Conservation (phyloP, 1,140 invertebrate genomes). For the Antheraea pernyi region DNA sequence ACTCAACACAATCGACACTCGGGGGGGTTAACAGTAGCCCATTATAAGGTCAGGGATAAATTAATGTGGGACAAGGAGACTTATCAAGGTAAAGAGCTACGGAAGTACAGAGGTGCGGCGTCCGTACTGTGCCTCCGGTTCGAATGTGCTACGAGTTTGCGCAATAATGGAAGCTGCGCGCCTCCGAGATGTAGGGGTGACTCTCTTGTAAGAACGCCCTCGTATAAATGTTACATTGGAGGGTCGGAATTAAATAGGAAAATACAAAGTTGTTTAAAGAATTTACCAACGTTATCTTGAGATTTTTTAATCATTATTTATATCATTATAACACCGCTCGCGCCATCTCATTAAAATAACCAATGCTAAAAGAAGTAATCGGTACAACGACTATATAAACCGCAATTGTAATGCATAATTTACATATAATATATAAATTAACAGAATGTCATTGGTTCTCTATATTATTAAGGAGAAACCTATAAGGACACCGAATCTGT, state of each 20-base stretch:
- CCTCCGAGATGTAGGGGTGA: constrained; percentile 51
- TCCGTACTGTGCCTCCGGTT: constrained; percentile 47
- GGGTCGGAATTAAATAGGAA: constrained; percentile 42
- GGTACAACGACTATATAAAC: constrained; percentile 17
- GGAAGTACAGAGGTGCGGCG: constrained; percentile 62
- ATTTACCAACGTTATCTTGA: too few species aligned
- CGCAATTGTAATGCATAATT: not conserved
- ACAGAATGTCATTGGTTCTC: not conserved
- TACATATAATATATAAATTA: not conserved
- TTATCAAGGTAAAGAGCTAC: constrained; percentile 47
- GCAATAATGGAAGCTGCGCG: constrained; percentile 75
- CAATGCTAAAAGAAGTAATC: constrained; percentile 14
- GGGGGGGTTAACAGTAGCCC: constrained; percentile 49
- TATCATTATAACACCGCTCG: too few species aligned
- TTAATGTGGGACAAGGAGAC: constrained; percentile 36
- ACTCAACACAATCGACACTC: constrained; percentile 38
- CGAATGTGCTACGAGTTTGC: constrained; percentile 62
- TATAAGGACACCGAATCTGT: too few species aligned
- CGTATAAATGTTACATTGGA: constrained; percentile 56
- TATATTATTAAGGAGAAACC: too few species aligned
- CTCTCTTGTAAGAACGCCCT: constrained; percentile 50
- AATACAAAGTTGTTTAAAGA: not conserved
- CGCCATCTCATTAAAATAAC: too few species aligned
- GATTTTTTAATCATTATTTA: too few species aligned
- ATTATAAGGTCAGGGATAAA: constrained; percentile 53